These are phyloP conservation scores for Ailurus styani DNA, from an alignment of 2,113 vertebrate species.

Conservation along the genomic window DNA sequence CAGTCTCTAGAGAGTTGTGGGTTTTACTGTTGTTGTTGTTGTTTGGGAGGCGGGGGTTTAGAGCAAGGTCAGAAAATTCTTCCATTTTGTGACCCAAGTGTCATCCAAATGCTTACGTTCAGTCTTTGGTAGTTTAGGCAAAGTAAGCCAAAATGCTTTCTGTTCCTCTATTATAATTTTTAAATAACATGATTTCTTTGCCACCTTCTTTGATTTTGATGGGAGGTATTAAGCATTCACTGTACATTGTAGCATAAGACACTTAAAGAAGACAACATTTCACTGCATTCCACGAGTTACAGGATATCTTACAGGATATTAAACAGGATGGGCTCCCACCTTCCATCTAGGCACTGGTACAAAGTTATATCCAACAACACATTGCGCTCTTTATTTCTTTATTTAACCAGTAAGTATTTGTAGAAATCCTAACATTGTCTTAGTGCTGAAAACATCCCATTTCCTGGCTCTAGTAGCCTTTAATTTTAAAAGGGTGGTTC, in stretches of 20 bases:
- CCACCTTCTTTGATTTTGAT: background rate
- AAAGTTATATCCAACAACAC: background rate
- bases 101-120: background rate
- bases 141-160: constrained; percentile 13
- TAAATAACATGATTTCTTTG: constrained; percentile 12
- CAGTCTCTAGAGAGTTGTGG: background rate
- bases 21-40: background rate
- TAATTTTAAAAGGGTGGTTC: background rate
- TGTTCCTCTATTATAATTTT: background rate
- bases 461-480: background rate
- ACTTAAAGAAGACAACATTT: background rate
- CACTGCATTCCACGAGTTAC: background rate
- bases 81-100: background rate
- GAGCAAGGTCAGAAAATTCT: background rate
- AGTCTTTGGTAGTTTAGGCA: background rate
- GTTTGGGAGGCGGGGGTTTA: background rate
- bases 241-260: background rate
- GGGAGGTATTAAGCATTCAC: background rate
- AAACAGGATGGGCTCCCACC: background rate
- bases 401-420: background rate
- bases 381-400: background rate
- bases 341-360: background rate
- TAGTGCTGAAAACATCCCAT: background rate
- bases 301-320: background rate
- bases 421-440: background rate